Percentiles rank a stretch among this genome's conserved stretches.
These are phyloP conservation scores for Aeoliscus strigatus DNA, from an alignment of 2,797 vertebrate genomes.

Conservation along the genomic window DNA sequence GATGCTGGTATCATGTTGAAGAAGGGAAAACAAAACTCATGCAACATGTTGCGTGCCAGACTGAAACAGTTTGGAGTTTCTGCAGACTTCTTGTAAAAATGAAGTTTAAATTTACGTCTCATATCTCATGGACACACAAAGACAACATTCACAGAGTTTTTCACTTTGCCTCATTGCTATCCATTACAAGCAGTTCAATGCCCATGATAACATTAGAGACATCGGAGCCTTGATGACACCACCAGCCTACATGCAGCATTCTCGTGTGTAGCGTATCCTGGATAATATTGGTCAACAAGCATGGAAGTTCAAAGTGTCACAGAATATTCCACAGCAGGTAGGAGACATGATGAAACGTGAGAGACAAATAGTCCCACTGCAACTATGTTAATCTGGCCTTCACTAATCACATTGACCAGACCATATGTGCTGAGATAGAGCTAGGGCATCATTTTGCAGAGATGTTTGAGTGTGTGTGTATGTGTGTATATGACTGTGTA, in stretches of 20 bases:
- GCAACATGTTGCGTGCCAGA: background rate
- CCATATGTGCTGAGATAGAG: slow-evolving; percentile 59
- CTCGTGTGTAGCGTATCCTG: slow-evolving; percentile 52
- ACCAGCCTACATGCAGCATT: slow-evolving; percentile 16
- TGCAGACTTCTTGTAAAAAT: background rate
- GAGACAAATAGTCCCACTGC: slow-evolving; percentile 67
- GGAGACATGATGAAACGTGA: slow-evolving; percentile 47
- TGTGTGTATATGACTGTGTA: slow-evolving; percentile 1
- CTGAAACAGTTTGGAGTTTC: too few species aligned
- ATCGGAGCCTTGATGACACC: slow-evolving; percentile 9
- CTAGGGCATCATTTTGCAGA: slow-evolving; percentile 61
- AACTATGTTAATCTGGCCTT: slow-evolving; percentile 66
- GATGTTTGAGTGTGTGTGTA: slow-evolving; percentile 25
- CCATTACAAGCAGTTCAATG: too few species aligned
- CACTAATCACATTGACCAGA: slow-evolving; percentile 43
- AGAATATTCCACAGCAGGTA: slow-evolving; percentile 57
- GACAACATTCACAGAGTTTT: background rate
- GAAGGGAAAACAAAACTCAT: slow-evolving; percentile 5
- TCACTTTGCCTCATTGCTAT: background rate
- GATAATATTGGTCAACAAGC: slow-evolving; percentile 67
- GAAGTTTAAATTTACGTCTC: background rate
- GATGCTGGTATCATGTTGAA: slow-evolving; percentile 15
- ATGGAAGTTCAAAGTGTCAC: slow-evolving; percentile 55
- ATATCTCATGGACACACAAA: too few species aligned
- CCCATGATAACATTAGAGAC: too few species aligned